Conservation (phyloP, 2,888 invertebrate genomes). For the Oscheius myriophilus region DNA sequence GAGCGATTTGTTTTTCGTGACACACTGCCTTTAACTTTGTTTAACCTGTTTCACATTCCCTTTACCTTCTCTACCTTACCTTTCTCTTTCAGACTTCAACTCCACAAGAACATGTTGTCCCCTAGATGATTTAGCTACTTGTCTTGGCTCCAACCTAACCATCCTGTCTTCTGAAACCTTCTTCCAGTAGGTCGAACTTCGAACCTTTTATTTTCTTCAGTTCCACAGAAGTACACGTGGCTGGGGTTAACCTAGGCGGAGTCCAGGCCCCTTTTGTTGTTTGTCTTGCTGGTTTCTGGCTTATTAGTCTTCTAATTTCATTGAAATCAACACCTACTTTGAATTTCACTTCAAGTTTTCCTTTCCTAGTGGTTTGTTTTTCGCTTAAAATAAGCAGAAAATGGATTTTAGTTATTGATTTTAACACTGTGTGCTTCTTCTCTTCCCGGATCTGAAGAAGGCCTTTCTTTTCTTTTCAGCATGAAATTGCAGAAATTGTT, state of each 20-base stretch:
- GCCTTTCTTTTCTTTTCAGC: conserved; percentile 47
- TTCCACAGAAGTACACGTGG: conserved; percentile 29
- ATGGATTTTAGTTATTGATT: conserved; percentile 56
- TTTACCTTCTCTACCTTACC: too few relatives aligned
- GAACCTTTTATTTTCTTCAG: conserved; percentile 73
- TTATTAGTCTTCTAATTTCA: conserved; percentile 91
- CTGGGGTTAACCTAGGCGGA: conserved; percentile 47
- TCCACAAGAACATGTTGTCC: conserved; percentile 62
- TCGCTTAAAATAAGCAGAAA: neutral
- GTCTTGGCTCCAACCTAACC: conserved; percentile 51
- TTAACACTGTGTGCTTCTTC: conserved; percentile 66
- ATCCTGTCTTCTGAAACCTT: conserved; percentile 67
- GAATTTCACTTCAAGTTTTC: conserved; percentile 65
- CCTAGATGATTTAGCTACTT: conserved; percentile 39
- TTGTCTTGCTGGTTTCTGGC: conserved; percentile 89
- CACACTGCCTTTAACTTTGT: too few relatives aligned
- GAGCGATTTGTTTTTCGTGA: too few relatives aligned
- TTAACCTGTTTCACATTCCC: too few relatives aligned
- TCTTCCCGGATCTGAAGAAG: conserved; percentile 63
- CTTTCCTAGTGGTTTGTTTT: conserved; percentile 58
- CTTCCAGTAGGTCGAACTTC: conserved; percentile 57
- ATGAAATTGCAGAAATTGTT: conserved; percentile 14
- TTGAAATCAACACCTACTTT: conserved; percentile 80
- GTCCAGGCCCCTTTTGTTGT: conserved; percentile 89
- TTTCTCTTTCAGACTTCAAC: conserved; percentile 63